Base-by-base conservation (phyloP, 2,797 vertebrate species). In the Phataginus tetradactyla region DNA sequence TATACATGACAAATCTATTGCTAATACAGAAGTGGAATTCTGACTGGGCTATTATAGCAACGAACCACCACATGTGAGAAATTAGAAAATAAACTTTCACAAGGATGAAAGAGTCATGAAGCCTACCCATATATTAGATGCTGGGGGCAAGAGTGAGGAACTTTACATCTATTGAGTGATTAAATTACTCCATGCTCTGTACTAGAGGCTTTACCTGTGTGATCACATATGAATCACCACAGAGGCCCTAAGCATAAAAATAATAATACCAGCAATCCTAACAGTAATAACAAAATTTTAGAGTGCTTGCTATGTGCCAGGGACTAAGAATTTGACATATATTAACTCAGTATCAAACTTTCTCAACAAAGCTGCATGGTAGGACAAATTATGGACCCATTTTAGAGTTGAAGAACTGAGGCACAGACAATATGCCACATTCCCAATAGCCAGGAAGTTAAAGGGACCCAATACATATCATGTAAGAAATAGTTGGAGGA, bases 1-100 rank as follows among this genome's bases (percentile, higher is more conserved):
- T 90, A 93, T 37, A 68, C 13, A n/a, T 66, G 86, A 83, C 57
- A 94, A 96, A 78, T 78, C 57, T 83, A 32, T 49, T 92, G 29
- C 10, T 78, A 89, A 85, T 39, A 37, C 4, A 53, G 12, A 68
- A 1, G 25, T 68, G 51, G 74, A 94, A 94, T 63, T 75, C 59
- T 86, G 8, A 63, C n/a, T 71, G 25, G 12, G 74, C 15, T 93
- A 34, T 27, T 90, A 17, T 69, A 49, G 25, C n/a, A 95, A 3
- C 12, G 86, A 88, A 63, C 23, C 72, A 90, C 39, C 85, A 88
- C 66, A 77, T 83, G 49, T 95, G 74, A 92, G 92, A 96, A 95
- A 55, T 13, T 29, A 72, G 63, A 90, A 88, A 88, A 89, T 37
- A 81, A 94, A 90, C 15, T 80, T 17, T 75, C n/a, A 85, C 0